These are phyloP conservation scores for Sarcophaga rosellei DNA, from an alignment of 2,888 invertebrate species.

Conservation along the genomic window DNA sequence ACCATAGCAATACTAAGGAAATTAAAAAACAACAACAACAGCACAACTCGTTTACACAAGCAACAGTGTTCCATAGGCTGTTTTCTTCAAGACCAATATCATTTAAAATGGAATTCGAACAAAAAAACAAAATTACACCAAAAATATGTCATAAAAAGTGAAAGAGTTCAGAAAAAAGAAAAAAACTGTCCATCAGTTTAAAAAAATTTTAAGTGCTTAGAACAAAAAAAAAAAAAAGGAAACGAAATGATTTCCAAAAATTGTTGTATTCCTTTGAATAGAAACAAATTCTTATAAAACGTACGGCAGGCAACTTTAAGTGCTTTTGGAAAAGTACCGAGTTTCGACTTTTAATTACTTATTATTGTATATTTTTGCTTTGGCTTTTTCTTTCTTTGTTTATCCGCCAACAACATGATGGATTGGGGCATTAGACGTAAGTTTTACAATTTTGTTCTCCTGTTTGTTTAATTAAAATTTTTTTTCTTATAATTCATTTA, in stretches of 20 bases:
- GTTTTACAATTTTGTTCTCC: conserved; percentile 76
- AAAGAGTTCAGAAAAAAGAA: conserved; percentile 1
- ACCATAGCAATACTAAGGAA: conserved; percentile 12
- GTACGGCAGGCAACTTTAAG: conserved; percentile 14
- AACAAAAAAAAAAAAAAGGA: neutral
- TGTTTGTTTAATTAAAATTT: neutral
- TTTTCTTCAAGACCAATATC: conserved; percentile 13
- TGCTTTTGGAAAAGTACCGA: neutral
- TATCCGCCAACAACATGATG: conserved; percentile 84
- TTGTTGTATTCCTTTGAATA: conserved; percentile 10
- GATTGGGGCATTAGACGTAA: conserved; percentile 89
- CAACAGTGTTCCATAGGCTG: neutral
- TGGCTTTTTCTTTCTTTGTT: conserved; percentile 68
- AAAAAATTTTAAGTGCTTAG: neutral
- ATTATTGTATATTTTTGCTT: conserved; percentile 48
- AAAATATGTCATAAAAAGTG: conserved; percentile 8
- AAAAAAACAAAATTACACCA: neutral
- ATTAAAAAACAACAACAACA: conserved; percentile 1
- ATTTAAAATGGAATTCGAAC: conserved; percentile 24
- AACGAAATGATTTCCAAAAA: conserved; percentile 28
- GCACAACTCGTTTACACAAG: neutral
- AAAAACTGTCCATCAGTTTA: conserved; percentile 18
- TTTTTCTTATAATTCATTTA: conserved; percentile 3
- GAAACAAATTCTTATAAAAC: conserved; percentile 1
- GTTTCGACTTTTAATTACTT: no score